Percentiles rank a stretch among this genome's conserved stretches.
These are phyloP conservation scores for Crossocerus cetratus DNA, from an alignment of 2,888 invertebrate species.

Conservation along the genomic window DNA sequence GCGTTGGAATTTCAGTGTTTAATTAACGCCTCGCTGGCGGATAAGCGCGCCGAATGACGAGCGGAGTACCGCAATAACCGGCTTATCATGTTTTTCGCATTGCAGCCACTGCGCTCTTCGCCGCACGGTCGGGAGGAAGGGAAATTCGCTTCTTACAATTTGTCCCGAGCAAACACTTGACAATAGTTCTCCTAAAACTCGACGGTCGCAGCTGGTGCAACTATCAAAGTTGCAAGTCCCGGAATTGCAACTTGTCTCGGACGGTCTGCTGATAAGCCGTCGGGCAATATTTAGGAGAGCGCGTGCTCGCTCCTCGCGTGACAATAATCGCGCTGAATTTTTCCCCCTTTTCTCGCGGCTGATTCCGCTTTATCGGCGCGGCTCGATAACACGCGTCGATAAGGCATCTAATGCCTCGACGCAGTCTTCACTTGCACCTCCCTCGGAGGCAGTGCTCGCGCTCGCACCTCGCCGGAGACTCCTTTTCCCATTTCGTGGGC, in stretches of 20 bases:
- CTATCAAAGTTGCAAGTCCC: too few species aligned
- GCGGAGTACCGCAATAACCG: background rate
- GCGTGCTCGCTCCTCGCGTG: too few species aligned
- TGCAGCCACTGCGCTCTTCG: too few species aligned
- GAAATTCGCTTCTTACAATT: too few species aligned
- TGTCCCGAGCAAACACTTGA: background rate
- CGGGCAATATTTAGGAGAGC: too few species aligned
- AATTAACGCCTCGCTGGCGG: background rate
- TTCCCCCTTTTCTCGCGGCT: constrained; percentile 10
- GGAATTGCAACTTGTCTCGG: too few species aligned
- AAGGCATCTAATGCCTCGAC: constrained; percentile 25
- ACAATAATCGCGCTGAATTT: constrained; percentile 15
- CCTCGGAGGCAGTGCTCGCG: background rate
- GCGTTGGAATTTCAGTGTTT: too few species aligned
- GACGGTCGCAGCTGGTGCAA: too few species aligned
- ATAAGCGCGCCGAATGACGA: background rate
- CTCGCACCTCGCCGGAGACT: background rate
- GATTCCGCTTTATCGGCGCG: constrained; percentile 31
- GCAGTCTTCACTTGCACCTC: constrained; percentile 28
- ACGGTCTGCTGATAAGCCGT: too few species aligned
- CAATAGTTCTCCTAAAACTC: too few species aligned
- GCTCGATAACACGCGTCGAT: constrained; percentile 49
- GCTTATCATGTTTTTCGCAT: constrained; percentile 6
- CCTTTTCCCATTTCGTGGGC: background rate
- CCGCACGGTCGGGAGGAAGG: too few species aligned